A percentile compares a stretch with the other conserved stretches of the same genome.
These are phyloP conservation scores for Staurois parvus DNA, from an alignment of 2,797 vertebrate species.

Conservation along the genomic window DNA sequence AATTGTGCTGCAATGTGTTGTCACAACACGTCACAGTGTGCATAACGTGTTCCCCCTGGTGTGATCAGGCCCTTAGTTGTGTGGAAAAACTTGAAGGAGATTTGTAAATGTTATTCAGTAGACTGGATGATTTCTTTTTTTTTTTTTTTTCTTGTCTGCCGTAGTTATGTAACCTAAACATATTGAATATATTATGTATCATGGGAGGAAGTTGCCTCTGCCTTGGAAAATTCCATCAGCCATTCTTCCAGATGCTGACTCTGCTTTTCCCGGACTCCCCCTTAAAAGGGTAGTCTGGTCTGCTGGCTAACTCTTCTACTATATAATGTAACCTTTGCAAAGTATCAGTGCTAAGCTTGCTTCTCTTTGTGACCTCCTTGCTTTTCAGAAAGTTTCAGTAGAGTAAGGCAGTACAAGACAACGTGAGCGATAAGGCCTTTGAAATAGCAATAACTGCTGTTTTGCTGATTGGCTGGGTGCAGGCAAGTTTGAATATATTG, in stretches of 20 bases:
- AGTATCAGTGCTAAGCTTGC: conserved; percentile 8
- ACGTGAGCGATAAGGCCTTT: conserved; percentile 11
- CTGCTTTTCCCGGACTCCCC: conserved; percentile 9
- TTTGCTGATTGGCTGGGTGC: conserved; percentile 33
- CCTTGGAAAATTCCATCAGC: conserved; percentile 50
- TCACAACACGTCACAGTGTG: no score
- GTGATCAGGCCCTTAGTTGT: no score
- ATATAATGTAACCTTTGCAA: conserved; percentile 1
- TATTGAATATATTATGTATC: conserved; percentile 40
- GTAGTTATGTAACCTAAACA: conserved; percentile 20
- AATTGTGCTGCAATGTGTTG: no score
- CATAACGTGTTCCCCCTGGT: no score
- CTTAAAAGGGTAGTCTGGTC: conserved; percentile 16
- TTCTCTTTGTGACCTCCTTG: conserved; percentile 17
- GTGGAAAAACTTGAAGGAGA: background rate
- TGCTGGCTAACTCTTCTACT: background rate
- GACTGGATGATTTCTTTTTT: background rate
- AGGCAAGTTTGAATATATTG: conserved; percentile 15
- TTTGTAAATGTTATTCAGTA: background rate
- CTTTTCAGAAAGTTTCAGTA: background rate
- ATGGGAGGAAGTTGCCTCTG: conserved; percentile 37
- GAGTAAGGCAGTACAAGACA: background rate
- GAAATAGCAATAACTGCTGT: conserved; percentile 41
- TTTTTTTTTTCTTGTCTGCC: background rate
- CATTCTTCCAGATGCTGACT: conserved; percentile 43